Evolutionary conservation across 2,888 invertebrate species (phyloP), one percentile per base, ranked within the genome.

Genomic region (Amiota communis): DNA sequence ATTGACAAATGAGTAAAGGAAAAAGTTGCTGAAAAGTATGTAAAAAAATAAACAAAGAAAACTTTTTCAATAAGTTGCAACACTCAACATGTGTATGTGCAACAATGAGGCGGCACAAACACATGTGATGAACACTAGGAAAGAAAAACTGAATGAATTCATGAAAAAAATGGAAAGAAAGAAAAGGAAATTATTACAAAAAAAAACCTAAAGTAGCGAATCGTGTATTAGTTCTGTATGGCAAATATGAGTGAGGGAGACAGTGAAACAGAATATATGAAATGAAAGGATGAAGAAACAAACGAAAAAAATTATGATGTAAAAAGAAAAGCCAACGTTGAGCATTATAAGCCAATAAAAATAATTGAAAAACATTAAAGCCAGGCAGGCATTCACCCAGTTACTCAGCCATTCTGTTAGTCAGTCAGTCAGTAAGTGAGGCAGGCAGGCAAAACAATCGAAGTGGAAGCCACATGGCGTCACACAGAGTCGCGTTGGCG

Each of bases 1-100:
- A 36, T 36, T 36, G 6, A 36, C 36, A 36, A 36, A 36, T 36
- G 36, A 36, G 36, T 36, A 36, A 36, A 36, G 8, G 36, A 36
- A 36, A 23, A 36, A 36, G 36, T 36, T 36, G 36, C 36, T 36
- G 3, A 36, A 36, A 36, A 36, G 6, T 36, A 36, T 36, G 36
- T 36, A 36, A 36, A 36, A 36, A 36, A 36, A 36, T 36, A 36
- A 36, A 36, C 36, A 23, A 56, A 46, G 56, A 13, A 53, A 56
- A 69, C 46, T 56, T 69, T 69, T 69, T 46, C 69, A 69, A 69
- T 56, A 69, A 69, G 56, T 23, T 15, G 56, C 56, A 20, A 56
- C 15, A 15, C 69, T 69, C 69, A 69, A 69, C 53, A 69, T 69
- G 69, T 36, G 69, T 17, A 15, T 17, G 2, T n/a, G 63, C 46